A percentile compares a stretch with the other conserved stretches of the same genome.
These are phyloP conservation scores for Poecile atricapillus DNA, from an alignment of 2,113 vertebrate genomes.

Conservation along the genomic window DNA sequence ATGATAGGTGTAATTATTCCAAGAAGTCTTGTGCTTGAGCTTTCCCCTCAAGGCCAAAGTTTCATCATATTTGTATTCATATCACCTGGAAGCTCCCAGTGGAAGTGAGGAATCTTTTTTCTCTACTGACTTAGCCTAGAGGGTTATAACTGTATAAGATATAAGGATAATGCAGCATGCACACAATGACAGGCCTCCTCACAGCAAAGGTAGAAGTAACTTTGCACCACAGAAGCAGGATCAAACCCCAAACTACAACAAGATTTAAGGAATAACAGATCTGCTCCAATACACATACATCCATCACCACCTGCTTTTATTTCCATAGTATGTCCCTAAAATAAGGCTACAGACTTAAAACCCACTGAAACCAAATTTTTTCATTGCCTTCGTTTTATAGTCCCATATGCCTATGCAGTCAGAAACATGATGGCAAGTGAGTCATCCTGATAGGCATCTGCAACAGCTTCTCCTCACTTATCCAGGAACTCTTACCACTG, in stretches of 20 bases:
- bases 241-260: neutral
- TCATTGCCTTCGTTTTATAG: neutral
- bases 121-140: neutral
- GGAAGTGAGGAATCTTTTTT: neutral
- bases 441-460: neutral
- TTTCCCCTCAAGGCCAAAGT: neutral
- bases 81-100: neutral
- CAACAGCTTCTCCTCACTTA: neutral
- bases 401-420: rapidly evolving
- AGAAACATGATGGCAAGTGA: neutral
- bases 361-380: neutral
- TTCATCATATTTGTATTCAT: neutral
- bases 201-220: neutral
- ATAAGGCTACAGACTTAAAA: neutral
- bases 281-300: neutral
- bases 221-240: neutral
- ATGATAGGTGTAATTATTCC: neutral
- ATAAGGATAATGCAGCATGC: neutral
- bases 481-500: neutral
- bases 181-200: neutral
- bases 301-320: neutral
- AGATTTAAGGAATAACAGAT: neutral
- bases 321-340: neutral
- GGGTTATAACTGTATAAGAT: neutral
- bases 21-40: neutral